phyloP scores from a whole-genome alignment of 92 coral and sea anemone genomes.

The Actinernus sp. region DNA sequence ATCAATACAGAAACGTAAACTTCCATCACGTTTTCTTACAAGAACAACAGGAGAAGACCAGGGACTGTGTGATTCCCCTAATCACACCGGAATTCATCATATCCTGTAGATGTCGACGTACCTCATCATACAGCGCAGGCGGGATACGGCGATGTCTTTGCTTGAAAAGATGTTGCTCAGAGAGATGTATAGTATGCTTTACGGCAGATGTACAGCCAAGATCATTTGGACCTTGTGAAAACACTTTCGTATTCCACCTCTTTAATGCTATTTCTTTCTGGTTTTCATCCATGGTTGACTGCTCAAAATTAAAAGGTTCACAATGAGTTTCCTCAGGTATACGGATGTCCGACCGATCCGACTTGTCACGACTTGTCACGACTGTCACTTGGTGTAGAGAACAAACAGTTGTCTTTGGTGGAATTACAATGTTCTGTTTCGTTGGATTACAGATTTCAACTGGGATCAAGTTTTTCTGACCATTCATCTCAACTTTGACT shows the following conservation, averaged over 20 bases:
- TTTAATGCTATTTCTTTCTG: conserved; percentile 6
- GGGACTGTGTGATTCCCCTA: conserved; percentile 9
- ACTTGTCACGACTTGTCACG: background rate
- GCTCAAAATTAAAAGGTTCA: conserved; percentile 1
- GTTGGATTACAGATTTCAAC: conserved; percentile 13
- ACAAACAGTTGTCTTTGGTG: conserved; percentile 7
- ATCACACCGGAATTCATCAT: conserved; percentile 4
- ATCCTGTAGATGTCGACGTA: conserved; percentile 1
- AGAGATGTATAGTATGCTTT: background rate
- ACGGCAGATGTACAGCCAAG: conserved; percentile 6
- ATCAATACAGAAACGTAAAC: conserved; percentile 7
- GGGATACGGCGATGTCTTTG: conserved; percentile 18
- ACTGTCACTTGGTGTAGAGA: conserved; percentile 11
- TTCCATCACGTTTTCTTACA: conserved; percentile 15
- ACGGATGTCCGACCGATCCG: too few relatives aligned
- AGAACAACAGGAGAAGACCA: conserved; percentile 17
- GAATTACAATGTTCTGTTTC: background rate
- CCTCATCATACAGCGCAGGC: conserved; percentile 13
- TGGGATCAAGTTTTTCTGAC: conserved; percentile 4
- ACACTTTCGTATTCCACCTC: conserved; percentile 4
- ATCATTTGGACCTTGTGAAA: conserved; percentile 6
- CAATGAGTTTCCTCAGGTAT: too few relatives aligned
- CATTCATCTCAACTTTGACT: conserved; percentile 11
- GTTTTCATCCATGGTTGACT: conserved; percentile 5
- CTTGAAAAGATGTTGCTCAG: conserved; percentile 6